These are phyloP conservation scores for Cephalopterus ornatus DNA, from an alignment of 2,113 vertebrate genomes.

Conservation along the genomic window DNA sequence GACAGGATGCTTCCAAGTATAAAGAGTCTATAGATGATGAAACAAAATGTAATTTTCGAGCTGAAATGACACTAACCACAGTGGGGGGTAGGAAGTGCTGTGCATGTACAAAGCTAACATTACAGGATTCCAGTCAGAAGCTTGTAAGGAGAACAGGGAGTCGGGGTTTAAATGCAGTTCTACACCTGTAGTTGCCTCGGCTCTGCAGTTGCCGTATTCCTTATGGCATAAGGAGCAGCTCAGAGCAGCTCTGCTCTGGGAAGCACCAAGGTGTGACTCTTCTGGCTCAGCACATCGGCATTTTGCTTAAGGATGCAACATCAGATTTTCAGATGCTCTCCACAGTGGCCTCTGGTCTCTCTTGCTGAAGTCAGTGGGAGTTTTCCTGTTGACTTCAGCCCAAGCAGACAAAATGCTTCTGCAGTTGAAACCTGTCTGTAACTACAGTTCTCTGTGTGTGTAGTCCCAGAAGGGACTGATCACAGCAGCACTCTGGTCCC, in stretches of 20 bases:
- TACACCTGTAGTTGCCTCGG: background rate
- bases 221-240: background rate
- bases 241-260: background rate
- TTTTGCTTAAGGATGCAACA: background rate
- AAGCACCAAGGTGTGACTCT: background rate
- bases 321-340: background rate
- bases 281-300: background rate
- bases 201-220: background rate
- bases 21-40: background rate
- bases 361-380: background rate
- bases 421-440: background rate
- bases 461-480: background rate
- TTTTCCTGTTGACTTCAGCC: background rate
- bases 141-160: background rate
- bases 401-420: background rate
- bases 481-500: background rate
- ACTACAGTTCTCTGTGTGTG: rapidly evolving
- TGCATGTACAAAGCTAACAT: background rate
- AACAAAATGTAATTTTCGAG: background rate
- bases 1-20: background rate
- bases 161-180: background rate
- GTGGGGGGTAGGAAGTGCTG: background rate
- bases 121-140: background rate
- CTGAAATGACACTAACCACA: background rate
- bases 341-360: background rate